phyloP scores from a whole-genome alignment of 2,113 vertebrate genomes.

The Chaetops frenatus region DNA sequence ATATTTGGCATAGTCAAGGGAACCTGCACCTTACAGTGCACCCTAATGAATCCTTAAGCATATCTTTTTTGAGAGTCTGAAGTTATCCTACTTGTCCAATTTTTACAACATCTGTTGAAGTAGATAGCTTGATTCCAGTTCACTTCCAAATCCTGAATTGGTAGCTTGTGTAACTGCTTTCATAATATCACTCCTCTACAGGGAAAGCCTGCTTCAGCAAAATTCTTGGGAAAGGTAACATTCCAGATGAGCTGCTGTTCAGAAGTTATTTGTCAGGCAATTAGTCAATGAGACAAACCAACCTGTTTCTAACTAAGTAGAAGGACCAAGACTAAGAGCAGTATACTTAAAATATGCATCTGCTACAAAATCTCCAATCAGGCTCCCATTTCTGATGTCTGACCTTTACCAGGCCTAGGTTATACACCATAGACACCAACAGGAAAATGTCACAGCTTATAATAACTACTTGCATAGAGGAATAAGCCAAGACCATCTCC shows the following conservation, averaged over 20 bases:
- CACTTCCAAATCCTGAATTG: not conserved
- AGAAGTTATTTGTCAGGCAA: not conserved
- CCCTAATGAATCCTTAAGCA: not conserved
- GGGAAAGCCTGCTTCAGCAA: not conserved
- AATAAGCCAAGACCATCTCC: conserved; percentile 11
- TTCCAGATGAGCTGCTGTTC: too few relatives aligned
- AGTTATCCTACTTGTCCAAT: not conserved
- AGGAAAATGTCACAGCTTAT: conserved; percentile 66
- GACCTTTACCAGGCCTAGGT: conserved; percentile 42
- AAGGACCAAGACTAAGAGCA: not conserved
- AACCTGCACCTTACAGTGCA: not conserved
- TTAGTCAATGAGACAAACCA: not conserved
- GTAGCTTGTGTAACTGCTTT: not conserved
- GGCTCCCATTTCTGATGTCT: not conserved
- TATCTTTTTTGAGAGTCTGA: not conserved
- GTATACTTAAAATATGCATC: not conserved
- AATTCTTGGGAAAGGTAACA: not conserved
- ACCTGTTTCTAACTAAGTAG: not conserved
- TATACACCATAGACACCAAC: not conserved
- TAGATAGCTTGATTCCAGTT: not conserved
- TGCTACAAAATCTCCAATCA: not conserved
- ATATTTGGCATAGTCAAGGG: not conserved
- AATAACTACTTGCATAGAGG: conserved; percentile 46
- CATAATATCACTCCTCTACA: not conserved
- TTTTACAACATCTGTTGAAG: not conserved